Conservation (phyloP, 1,140 invertebrate species). For the Odontomachus brunneus region DNA sequence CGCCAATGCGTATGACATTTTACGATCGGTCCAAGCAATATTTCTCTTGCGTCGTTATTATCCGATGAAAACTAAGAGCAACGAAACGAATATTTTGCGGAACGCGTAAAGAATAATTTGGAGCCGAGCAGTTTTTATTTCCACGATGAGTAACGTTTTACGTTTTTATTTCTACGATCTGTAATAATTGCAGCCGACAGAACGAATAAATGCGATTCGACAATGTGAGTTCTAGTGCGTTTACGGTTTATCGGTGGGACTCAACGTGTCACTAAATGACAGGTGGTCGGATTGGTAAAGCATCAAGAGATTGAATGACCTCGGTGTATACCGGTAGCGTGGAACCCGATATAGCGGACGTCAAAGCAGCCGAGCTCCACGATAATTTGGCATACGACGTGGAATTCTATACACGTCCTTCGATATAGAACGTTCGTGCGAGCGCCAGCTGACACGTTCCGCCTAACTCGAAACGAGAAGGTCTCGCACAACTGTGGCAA, state of each 20-base stretch:
- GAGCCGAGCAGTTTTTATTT: not conserved
- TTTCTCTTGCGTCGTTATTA: not conserved
- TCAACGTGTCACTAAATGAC: slow-evolving; percentile 72
- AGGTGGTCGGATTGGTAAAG: slow-evolving; percentile 75
- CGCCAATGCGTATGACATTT: not conserved
- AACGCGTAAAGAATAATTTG: slow-evolving; percentile 2
- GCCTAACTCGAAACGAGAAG: slow-evolving; percentile 48
- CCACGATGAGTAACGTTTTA: too few species aligned
- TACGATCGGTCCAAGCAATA: not conserved
- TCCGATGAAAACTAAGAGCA: slow-evolving; percentile 2
- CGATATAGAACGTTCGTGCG: slow-evolving; percentile 63
- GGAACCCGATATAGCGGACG: slow-evolving; percentile 74
- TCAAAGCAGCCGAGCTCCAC: slow-evolving; percentile 63
- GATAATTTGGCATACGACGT: slow-evolving; percentile 69
- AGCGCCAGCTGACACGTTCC: slow-evolving; percentile 78
- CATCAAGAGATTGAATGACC: slow-evolving; percentile 76
- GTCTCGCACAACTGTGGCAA: slow-evolving; percentile 28
- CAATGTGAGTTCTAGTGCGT: not conserved
- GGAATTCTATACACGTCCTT: slow-evolving; percentile 76
- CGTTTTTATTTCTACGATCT: too few species aligned
- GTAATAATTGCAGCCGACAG: too few species aligned
- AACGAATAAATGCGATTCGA: not conserved
- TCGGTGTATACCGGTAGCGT: slow-evolving; percentile 80
- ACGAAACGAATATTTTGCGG: slow-evolving; percentile 58
- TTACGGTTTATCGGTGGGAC: slow-evolving; percentile 12